Percentiles rank a stretch among this genome's conserved stretches.
Evolutionary conservation across 1,140 invertebrate species (phyloP).

Genomic region (Drosophila truncata): DNA sequence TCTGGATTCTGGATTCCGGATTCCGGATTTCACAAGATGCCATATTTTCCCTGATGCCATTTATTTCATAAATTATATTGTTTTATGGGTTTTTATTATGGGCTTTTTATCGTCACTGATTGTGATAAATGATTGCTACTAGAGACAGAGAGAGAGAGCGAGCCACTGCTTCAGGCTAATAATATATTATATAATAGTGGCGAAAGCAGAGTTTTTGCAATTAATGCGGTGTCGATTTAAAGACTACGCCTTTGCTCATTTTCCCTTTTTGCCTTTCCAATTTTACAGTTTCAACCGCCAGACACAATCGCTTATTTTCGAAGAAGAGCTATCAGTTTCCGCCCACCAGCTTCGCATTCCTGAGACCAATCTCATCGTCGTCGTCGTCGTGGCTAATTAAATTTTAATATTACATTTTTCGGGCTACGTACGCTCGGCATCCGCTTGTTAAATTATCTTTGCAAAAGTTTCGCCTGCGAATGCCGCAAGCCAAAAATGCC

Average conservation of each 20-base stretch:
- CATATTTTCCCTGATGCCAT: conserved; percentile 47
- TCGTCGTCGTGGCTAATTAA: conserved; percentile 60
- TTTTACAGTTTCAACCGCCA: not conserved
- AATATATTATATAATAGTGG: conserved; percentile 15
- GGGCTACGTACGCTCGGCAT: conserved; percentile 22
- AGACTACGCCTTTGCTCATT: not conserved
- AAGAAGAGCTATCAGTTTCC: not conserved
- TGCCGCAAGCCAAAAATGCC: conserved; percentile 27
- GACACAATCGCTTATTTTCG: conserved; percentile 8
- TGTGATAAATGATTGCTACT: conserved; percentile 67
- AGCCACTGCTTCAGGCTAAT: conserved; percentile 2
- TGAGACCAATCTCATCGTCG: conserved; percentile 28
- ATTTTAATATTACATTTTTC: conserved; percentile 79
- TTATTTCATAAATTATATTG: conserved; percentile 66
- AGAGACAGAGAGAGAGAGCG: not conserved
- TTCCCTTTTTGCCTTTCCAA: not conserved
- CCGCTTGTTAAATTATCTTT: conserved; percentile 36
- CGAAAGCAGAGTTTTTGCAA: conserved; percentile 10
- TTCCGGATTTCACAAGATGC: conserved; percentile 47
- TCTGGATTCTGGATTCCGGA: conserved; percentile 11
- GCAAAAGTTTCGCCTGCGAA: conserved; percentile 32
- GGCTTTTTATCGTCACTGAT: conserved; percentile 64
- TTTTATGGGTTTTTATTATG: conserved; percentile 73
- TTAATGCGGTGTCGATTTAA: conserved; percentile 17
- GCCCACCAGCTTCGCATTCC: conserved; percentile 25